Conservation (phyloP, 2,113 vertebrate genomes). For the Spea multiplicata region DNA sequence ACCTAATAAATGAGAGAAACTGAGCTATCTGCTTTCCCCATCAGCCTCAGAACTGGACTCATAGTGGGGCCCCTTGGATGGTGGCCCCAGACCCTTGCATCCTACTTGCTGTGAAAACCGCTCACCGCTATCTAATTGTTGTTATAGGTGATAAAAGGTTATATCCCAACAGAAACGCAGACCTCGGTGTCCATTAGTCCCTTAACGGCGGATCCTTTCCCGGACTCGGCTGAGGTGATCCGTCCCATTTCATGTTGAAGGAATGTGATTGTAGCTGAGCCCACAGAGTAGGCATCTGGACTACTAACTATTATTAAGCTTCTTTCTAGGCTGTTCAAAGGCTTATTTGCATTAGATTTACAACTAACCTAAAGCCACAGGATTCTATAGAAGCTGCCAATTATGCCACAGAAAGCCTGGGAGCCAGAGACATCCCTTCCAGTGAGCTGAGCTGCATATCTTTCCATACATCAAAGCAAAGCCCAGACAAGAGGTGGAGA, state of each 20-base stretch:
- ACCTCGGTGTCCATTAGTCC: too few species aligned
- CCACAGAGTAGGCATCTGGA: conserved; percentile 17
- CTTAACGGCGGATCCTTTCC: too few species aligned
- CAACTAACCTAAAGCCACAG: conserved; percentile 10
- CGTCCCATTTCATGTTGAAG: background rate
- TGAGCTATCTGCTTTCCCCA: too few species aligned
- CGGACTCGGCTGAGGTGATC: background rate
- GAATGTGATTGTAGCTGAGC: background rate
- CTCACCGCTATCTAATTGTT: too few species aligned
- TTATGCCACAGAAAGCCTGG: conserved; percentile 35
- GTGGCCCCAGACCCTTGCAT: too few species aligned
- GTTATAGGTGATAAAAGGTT: too few species aligned
- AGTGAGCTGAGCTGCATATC: conserved; percentile 28
- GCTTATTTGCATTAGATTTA: conserved; percentile 35
- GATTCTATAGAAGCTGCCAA: conserved; percentile 36
- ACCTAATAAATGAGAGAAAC: too few species aligned
- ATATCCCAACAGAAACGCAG: too few species aligned
- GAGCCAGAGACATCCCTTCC: conserved; percentile 36
- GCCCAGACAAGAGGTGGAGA: conserved; percentile 21
- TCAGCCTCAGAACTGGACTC: too few species aligned
- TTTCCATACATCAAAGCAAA: conserved; percentile 35
- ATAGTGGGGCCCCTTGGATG: too few species aligned
- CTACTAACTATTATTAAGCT: conserved; percentile 18
- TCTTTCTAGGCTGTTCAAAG: conserved; percentile 35
- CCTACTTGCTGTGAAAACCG: too few species aligned